Percentiles rank a stretch among this genome's conserved stretches.
These are phyloP conservation scores for Idaea dimidiata DNA, from an alignment of 2,888 invertebrate genomes.

Conservation along the genomic window DNA sequence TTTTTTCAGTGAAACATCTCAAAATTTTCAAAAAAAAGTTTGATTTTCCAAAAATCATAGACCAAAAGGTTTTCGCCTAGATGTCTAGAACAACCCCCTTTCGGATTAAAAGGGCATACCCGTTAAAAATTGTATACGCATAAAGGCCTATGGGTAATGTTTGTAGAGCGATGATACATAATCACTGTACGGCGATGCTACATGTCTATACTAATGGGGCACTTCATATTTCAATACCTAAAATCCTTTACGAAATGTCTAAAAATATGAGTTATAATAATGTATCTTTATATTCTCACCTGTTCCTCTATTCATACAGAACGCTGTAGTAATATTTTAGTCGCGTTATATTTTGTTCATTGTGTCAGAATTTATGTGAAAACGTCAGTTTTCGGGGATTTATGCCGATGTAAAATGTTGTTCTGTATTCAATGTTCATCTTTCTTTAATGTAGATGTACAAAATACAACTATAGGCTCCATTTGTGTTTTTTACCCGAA, in stretches of 20 bases:
- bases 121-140: no score
- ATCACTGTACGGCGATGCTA: no score
- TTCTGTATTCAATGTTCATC: neutral
- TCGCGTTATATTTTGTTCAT: neutral
- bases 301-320: neutral
- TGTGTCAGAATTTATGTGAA: neutral
- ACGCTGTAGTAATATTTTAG: neutral
- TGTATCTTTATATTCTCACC: neutral
- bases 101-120: no score
- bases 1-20: no score
- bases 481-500: neutral
- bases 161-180: no score
- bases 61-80: no score
- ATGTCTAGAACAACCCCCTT: no score
- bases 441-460: neutral
- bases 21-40: no score
- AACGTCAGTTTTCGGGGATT: neutral
- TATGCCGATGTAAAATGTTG: neutral
- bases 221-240: no score
- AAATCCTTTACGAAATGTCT: neutral
- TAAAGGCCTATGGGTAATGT: no score
- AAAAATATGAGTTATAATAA: neutral
- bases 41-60: no score
- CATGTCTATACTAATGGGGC: no score
- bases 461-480: neutral